Percentiles rank a stretch among this genome's conserved stretches.
Conservation (phyloP, 2,888 invertebrate species). For the Conistra vaccinii region DNA sequence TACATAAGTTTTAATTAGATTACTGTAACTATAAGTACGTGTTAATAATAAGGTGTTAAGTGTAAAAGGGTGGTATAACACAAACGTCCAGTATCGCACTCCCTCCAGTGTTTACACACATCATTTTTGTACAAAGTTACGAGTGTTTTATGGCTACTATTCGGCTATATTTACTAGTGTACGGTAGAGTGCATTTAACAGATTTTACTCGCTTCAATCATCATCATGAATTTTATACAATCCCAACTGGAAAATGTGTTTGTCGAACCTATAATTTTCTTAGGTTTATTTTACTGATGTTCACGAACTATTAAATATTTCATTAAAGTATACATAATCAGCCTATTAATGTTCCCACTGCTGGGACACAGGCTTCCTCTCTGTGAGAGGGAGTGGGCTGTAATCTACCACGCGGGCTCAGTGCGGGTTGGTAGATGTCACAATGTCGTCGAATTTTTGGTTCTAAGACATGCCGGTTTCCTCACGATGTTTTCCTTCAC, state of each 20-base stretch:
- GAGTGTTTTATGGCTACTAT: conserved; percentile 81
- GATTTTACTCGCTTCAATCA: conserved; percentile 60
- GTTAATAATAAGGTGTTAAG: conserved; percentile 72
- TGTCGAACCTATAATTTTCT: neutral
- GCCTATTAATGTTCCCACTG: no score
- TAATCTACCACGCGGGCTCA: no score
- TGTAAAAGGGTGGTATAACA: conserved; percentile 83
- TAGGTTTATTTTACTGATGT: neutral
- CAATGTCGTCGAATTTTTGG: no score
- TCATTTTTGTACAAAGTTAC: conserved; percentile 87
- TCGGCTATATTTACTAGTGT: conserved; percentile 77
- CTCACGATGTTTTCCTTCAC: no score
- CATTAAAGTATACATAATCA: neutral
- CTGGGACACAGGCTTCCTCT: no score
- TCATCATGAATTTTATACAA: conserved; percentile 41
- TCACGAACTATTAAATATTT: neutral
- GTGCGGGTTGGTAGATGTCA: no score
- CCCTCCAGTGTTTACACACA: conserved; percentile 90
- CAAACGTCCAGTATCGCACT: conserved; percentile 90
- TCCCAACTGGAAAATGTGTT: conserved; percentile 1
- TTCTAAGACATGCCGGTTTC: no score
- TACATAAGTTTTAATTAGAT: conserved; percentile 61
- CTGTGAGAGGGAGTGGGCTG: no score
- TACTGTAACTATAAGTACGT: conserved; percentile 64
- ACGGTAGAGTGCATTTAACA: conserved; percentile 68